Conservation (phyloP, 2,888 invertebrate species). For the Tuberolachnus salignus region DNA sequence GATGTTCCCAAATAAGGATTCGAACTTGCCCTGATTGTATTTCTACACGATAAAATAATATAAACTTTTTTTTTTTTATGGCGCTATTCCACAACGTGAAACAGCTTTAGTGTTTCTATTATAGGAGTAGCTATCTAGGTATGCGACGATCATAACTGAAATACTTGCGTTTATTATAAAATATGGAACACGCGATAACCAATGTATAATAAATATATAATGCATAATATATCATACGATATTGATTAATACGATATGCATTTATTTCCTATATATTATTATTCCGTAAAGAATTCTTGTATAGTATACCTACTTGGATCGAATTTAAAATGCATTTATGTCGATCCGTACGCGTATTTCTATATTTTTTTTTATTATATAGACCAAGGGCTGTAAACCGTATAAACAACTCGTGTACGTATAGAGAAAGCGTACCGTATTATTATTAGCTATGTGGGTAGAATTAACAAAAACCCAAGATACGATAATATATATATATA, state of each 20-base stretch:
- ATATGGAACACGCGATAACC: background rate
- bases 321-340: slow-evolving; percentile 8
- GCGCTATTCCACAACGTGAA: too few species aligned
- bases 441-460: background rate
- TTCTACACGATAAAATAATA: too few species aligned
- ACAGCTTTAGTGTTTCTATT: too few species aligned
- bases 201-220: background rate
- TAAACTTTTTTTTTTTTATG: too few species aligned
- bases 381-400: slow-evolving; percentile 19
- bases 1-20: too few species aligned
- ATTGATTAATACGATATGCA: background rate
- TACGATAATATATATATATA: too few species aligned
- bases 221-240: too few species aligned
- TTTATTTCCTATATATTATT: slow-evolving; percentile 4
- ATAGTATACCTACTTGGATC: background rate
- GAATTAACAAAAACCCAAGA: slow-evolving; percentile 7
- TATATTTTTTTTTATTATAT: slow-evolving; percentile 6
- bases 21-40: too few species aligned
- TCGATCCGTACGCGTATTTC: background rate
- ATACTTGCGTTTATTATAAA: slow-evolving; percentile 1
- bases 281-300: slow-evolving; percentile 13
- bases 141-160: background rate
- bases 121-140: background rate
- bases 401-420: background rate
- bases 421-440: background rate